Evolutionary conservation across 2,797 vertebrate species (phyloP).

Genomic region (Pteronotus mesoamericanus): DNA sequence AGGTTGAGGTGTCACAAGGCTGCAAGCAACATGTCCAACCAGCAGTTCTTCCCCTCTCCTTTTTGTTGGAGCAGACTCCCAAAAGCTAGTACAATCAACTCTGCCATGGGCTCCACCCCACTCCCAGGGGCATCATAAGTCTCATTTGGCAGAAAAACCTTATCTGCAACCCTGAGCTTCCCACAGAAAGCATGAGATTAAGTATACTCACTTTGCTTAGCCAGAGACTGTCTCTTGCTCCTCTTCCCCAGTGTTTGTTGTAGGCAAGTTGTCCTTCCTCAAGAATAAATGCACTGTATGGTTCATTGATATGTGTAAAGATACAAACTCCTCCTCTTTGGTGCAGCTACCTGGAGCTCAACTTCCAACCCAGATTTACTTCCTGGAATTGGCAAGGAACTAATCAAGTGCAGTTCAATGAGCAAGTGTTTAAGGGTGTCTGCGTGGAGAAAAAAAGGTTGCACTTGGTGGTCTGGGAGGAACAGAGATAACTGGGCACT

Average conservation of each 20-base stretch:
- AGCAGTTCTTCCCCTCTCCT: not conserved
- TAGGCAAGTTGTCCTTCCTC: not conserved
- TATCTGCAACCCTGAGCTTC: not conserved
- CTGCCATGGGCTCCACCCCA: not conserved
- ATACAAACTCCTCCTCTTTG: constrained; percentile 38
- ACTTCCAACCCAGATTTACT: not conserved
- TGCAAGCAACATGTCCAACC: not conserved
- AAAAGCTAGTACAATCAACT: not conserved
- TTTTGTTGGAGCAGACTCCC: not conserved
- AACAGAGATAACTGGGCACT: not conserved
- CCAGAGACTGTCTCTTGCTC: not conserved
- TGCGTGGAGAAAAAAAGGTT: not conserved
- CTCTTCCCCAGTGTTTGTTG: not conserved
- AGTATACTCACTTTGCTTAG: not conserved
- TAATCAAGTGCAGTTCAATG: not conserved
- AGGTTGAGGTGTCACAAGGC: not conserved
- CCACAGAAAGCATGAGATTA: not conserved
- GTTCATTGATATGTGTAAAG: not conserved
- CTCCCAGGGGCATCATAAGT: rapidly evolving
- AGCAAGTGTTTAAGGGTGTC: not conserved
- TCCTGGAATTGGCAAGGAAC: not conserved
- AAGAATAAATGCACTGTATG: not conserved
- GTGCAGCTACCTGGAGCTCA: too few species aligned
- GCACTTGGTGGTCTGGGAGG: not conserved
- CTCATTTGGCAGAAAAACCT: not conserved